These are phyloP conservation scores for Caenorhabditis japonica DNA, from an alignment of 2,888 invertebrate species.

Conservation along the genomic window DNA sequence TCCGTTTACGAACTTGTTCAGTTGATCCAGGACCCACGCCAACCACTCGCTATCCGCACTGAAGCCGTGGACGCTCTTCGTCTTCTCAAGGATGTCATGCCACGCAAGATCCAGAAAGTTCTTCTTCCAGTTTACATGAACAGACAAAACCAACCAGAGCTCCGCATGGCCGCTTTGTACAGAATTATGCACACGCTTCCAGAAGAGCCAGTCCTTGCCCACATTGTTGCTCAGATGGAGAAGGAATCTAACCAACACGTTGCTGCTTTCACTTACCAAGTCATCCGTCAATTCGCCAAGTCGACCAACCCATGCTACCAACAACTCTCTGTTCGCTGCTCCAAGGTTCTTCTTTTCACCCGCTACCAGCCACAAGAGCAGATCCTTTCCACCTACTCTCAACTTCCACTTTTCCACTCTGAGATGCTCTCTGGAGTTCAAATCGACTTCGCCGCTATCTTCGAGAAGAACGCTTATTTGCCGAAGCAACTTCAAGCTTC, in stretches of 20 bases:
- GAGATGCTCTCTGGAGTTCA: constrained; percentile 52
- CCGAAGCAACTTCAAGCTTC: constrained; percentile 53
- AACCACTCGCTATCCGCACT: constrained; percentile 61
- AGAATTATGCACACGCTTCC: constrained; percentile 66
- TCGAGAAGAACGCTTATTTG: constrained; percentile 63
- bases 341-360: constrained; percentile 41
- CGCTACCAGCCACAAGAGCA: constrained; percentile 48
- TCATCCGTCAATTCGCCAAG: constrained; percentile 58
- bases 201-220: constrained; percentile 60
- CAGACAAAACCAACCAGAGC: constrained; percentile 61
- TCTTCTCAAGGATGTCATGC: constrained; percentile 52
- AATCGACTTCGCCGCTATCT: constrained; percentile 63
- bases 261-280: constrained; percentile 62
- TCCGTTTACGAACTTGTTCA: constrained; percentile 66
- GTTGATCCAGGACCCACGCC: constrained; percentile 64
- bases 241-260: constrained; percentile 67
- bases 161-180: constrained; percentile 69
- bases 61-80: constrained; percentile 73
- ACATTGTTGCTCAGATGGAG: constrained; percentile 60
- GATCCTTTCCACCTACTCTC: constrained; percentile 42
- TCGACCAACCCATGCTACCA: constrained; percentile 63
- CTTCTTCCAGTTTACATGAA: constrained; percentile 72
- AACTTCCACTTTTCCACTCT: constrained; percentile 60
- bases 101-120: constrained; percentile 55
- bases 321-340: constrained; percentile 45